phyloP scores from a whole-genome alignment of 2,888 invertebrate species.

The Aplocera efformata region DNA sequence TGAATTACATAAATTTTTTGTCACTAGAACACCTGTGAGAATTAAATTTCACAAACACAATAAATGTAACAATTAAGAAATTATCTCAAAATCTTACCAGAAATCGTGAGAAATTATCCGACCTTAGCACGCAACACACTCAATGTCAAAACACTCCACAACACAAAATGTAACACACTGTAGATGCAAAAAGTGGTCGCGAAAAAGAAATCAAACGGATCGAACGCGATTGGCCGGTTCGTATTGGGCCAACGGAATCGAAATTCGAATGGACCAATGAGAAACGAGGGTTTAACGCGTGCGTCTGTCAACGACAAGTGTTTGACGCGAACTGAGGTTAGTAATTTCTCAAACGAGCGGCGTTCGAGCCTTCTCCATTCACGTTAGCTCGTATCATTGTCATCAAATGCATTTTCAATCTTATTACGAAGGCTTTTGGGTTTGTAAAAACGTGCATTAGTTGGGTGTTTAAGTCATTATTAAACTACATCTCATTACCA shows the following conservation, averaged over 20 bases:
- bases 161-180: slow-evolving; percentile 62
- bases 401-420: slow-evolving; percentile 27
- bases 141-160: slow-evolving; percentile 62
- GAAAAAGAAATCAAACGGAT: slow-evolving; percentile 66
- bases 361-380: slow-evolving; percentile 70
- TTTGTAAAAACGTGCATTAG: slow-evolving; percentile 13
- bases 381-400: slow-evolving; percentile 48
- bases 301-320: slow-evolving; percentile 58
- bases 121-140: slow-evolving; percentile 44
- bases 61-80: slow-evolving; percentile 45
- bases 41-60: slow-evolving; percentile 33
- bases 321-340: slow-evolving; percentile 65
- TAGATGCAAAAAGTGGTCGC: slow-evolving; percentile 57
- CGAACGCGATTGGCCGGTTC: slow-evolving; percentile 65
- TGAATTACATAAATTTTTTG: slow-evolving; percentile 23
- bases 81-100: slow-evolving; percentile 56
- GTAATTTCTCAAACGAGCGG: slow-evolving; percentile 69
- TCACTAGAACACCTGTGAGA: slow-evolving; percentile 25
- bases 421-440: slow-evolving; percentile 5
- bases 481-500: slow-evolving; percentile 42
- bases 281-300: slow-evolving; percentile 38
- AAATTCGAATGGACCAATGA: slow-evolving; percentile 61
- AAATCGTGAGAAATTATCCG: slow-evolving; percentile 67
- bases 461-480: slow-evolving; percentile 35
- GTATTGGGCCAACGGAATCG: slow-evolving; percentile 53